Base-by-base conservation (phyloP, 2,113 vertebrate species). In the Puffinus mauretanicus region DNA sequence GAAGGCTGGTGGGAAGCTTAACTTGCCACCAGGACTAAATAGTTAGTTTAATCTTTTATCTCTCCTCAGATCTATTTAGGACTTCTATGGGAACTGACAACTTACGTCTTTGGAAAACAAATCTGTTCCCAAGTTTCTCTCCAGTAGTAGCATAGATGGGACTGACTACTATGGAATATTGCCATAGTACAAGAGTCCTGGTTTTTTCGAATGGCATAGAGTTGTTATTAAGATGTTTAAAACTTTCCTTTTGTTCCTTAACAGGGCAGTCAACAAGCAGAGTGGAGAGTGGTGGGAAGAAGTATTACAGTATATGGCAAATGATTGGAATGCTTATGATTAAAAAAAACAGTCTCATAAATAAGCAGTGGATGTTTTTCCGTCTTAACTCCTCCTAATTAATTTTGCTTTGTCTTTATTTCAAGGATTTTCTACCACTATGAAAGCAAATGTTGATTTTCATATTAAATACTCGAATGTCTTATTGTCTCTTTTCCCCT, bases 401-500 rank as follows among this genome's bases (percentile, higher is more conserved):
- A 64, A 58, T 95, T 91, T 84, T 16, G 5, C 7, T 80, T 67
- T 81, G 42, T 66, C n/a, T 79, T 91, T 94, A 58, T 89, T 90
- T 93, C 47, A 81, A 93, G 60, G 71, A 12, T 58, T 88, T 85
- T 83, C 57, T 89, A 71, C 58, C 25, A 47, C 51, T 93, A 22
- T 5, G 4, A 78, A 93, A 69, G 18, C 34, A 80, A 85, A 66
- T 93, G 36, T 47, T 93, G 58, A 34, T 80, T 85, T 92, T 77
- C 51, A 20, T 0, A 0, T 78, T 52, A n/a, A 75, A 20, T 92
- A 46, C 25, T 81, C 27, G 17, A 67, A 12, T 78, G 19, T 93
- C 90, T 94, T 85, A 91, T 16, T 97, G 79, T 97, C 44, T 96
- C 47, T 92, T 92, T 82, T 82, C 52, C 62, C 94, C 40, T 98